Evolutionary conservation across 2,888 invertebrate genomes (phyloP).

Genomic region (Argyresthia goedartella): DNA sequence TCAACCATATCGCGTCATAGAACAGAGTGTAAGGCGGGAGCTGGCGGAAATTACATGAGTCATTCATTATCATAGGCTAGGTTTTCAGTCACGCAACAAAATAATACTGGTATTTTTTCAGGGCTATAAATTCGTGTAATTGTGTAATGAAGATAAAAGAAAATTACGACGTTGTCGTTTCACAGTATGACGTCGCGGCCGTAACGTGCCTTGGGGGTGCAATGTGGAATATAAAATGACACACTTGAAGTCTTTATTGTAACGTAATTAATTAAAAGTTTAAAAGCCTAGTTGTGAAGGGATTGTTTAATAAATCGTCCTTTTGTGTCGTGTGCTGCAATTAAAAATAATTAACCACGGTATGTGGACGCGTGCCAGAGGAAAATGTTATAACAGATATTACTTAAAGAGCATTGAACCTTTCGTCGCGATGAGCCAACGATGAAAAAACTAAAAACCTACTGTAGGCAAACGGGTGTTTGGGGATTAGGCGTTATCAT

Average conservation of each 20-base stretch:
- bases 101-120: slow-evolving; percentile 17
- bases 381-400: neutral
- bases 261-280: slow-evolving; percentile 37
- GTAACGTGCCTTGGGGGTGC: slow-evolving; percentile 34
- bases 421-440: neutral
- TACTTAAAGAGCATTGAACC: slow-evolving; percentile 1
- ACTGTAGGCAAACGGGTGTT: neutral
- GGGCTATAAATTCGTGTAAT: slow-evolving; percentile 29
- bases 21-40: neutral
- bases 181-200: slow-evolving; percentile 12
- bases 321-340: slow-evolving; percentile 9
- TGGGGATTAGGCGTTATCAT: neutral
- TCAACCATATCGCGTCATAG: too few relatives aligned
- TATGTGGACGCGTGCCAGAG: slow-evolving; percentile 10
- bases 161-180: slow-evolving; percentile 17
- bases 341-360: slow-evolving; percentile 13
- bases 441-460: neutral
- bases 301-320: slow-evolving; percentile 8
- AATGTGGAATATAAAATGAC: slow-evolving; percentile 36
- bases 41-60: slow-evolving; percentile 23
- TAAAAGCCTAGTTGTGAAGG: slow-evolving; percentile 5
- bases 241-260: slow-evolving; percentile 35
- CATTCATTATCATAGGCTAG: slow-evolving; percentile 23
- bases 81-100: slow-evolving; percentile 21
- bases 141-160: slow-evolving; percentile 28